Evolutionary conservation across 2,113 vertebrate genomes (phyloP).

Genomic region (Chunga burmeisteri): DNA sequence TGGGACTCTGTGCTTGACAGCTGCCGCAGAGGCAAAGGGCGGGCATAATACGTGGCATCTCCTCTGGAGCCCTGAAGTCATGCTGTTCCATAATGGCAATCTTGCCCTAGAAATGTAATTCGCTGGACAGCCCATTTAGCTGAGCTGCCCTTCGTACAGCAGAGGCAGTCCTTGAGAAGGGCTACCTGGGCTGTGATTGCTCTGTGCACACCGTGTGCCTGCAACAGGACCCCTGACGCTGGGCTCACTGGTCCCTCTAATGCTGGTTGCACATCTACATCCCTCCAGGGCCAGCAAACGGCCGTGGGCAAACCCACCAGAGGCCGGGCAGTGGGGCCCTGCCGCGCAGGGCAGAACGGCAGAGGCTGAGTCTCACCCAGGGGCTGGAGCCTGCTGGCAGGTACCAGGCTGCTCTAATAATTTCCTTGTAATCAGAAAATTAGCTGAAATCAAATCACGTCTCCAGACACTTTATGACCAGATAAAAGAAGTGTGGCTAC

Average conservation of each 20-base stretch:
- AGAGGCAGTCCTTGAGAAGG: not conserved
- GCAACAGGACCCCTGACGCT: accelerated
- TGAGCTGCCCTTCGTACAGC: not conserved
- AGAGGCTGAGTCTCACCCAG: not conserved
- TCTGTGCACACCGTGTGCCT: not conserved
- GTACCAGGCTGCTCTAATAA: not conserved
- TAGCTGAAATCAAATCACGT: not conserved
- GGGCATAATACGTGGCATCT: not conserved
- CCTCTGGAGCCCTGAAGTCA: not conserved
- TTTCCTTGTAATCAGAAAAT: not conserved
- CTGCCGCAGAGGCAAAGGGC: not conserved
- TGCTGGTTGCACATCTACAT: not conserved
- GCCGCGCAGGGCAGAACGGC: accelerated
- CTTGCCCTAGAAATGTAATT: not conserved
- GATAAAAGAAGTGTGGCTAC: not conserved
- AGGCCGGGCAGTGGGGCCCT: not conserved
- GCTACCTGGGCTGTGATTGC: not conserved
- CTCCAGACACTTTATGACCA: not conserved
- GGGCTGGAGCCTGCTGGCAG: not conserved
- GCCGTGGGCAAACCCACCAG: accelerated
- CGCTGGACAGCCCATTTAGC: accelerated
- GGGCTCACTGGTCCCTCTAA: not conserved
- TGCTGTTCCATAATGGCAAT: not conserved
- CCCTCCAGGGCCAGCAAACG: not conserved
- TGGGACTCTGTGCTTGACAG: not conserved